A percentile compares a stretch with the other conserved stretches of the same genome.
Evolutionary conservation across 1,140 invertebrate genomes (phyloP).

Genomic region (Drosophila kanapiae): DNA sequence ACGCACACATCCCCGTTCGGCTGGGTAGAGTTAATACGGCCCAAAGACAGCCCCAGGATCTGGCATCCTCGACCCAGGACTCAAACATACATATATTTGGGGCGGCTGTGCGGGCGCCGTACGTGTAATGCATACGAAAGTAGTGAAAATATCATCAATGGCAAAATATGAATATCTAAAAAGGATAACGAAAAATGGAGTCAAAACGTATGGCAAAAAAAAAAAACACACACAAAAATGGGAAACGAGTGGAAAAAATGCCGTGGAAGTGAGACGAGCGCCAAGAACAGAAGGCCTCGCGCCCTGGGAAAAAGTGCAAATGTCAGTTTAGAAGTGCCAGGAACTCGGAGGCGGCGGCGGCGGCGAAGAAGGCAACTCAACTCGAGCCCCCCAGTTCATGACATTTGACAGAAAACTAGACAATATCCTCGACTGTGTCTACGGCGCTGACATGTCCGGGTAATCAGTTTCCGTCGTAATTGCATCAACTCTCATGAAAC

Average conservation of each 20-base stretch:
- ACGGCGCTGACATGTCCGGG: conserved; percentile 29
- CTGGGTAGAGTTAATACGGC: conserved; percentile 70
- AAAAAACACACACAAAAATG: conserved; percentile 41
- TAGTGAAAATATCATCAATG: conserved; percentile 83
- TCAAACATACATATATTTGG: conserved; percentile 17
- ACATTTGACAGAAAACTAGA: conserved; percentile 66
- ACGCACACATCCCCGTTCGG: conserved; percentile 36
- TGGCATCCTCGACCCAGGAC: conserved; percentile 12
- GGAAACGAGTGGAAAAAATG: background rate
- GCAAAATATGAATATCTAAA: conserved; percentile 83
- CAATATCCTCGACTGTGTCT: conserved; percentile 29
- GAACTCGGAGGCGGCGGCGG: no score
- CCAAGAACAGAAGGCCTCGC: conserved; percentile 7
- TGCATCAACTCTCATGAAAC: conserved; percentile 34
- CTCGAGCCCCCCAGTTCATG: conserved; percentile 43
- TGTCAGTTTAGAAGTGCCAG: conserved; percentile 72
- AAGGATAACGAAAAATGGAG: conserved; percentile 78
- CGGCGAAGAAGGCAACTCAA: conserved; percentile 8
- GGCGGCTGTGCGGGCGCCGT: conserved; percentile 52
- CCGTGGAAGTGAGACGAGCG: conserved; percentile 10
- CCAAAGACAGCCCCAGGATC: conserved; percentile 50
- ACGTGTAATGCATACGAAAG: conserved; percentile 82
- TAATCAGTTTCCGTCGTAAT: conserved; percentile 53
- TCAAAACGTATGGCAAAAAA: conserved; percentile 44
- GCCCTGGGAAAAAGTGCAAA: conserved; percentile 72